These are phyloP conservation scores for Drosophila littoralis DNA, from an alignment of 1,140 invertebrate species.

Conservation along the genomic window DNA sequence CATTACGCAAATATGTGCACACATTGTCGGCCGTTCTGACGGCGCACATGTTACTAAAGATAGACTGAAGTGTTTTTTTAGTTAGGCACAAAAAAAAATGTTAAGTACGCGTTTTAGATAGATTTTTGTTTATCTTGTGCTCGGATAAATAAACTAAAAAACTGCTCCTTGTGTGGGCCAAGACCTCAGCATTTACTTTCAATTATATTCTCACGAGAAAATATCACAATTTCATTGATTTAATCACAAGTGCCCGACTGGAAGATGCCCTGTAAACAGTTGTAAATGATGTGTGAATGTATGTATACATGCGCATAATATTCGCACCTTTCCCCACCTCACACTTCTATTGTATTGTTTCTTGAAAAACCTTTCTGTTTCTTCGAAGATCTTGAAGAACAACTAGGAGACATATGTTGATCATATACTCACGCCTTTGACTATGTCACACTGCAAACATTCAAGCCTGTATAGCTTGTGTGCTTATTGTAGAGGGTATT, in stretches of 20 bases:
- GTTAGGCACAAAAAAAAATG: constrained; percentile 11
- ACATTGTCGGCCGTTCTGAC: constrained; percentile 37
- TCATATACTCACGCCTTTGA: too few species aligned
- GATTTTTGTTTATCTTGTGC: constrained; percentile 55
- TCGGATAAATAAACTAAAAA: constrained; percentile 61
- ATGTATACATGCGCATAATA: too few species aligned
- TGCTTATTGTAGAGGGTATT: too few species aligned
- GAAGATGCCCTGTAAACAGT: not conserved
- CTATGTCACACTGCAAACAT: too few species aligned
- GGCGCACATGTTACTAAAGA: constrained; percentile 17
- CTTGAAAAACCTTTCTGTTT: too few species aligned
- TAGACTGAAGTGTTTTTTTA: constrained; percentile 41
- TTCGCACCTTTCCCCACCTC: too few species aligned
- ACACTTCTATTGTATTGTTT: too few species aligned
- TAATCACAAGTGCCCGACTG: constrained; percentile 16
- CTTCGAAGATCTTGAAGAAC: too few species aligned
- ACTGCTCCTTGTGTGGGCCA: constrained; percentile 54
- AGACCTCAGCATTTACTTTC: constrained; percentile 50
- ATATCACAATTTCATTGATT: not conserved
- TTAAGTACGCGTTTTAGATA: constrained; percentile 41
- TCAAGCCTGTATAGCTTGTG: too few species aligned
- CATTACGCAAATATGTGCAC: constrained; percentile 43
- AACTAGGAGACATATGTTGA: too few species aligned
- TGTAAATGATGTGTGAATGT: too few species aligned
- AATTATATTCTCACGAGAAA: constrained; percentile 52